Base-by-base conservation (phyloP, 1,140 invertebrate species). In the Stratiolaelaps scimitus region DNA sequence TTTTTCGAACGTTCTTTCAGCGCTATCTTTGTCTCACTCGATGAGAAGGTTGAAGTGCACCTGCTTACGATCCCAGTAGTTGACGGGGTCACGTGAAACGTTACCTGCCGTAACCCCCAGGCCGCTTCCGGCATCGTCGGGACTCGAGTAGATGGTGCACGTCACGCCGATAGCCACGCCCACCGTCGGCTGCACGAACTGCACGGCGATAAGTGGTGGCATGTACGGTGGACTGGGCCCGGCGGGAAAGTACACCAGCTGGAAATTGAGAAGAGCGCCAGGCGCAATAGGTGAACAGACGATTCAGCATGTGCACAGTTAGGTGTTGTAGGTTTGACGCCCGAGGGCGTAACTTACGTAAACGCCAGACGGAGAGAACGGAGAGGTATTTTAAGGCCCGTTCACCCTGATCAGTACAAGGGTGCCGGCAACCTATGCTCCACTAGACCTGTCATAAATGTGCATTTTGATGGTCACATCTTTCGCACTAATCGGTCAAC, bases 101-200 rank as follows among this genome's bases (percentile, higher is more conserved):
- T 69, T 68, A 26, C 67, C 64, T 34, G 7, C 1, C 30, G 65
- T 28, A 5, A 66, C 13, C 34, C 40, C 23, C 17, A 34, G 15
- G n/a, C n/a, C 19, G 15, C 20, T 13, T 30, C 20, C 46, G n/a
- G 17, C 64, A 23, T 67, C 71, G 71, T 43, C 66, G 68, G 13
- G 71, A 68, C 60, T 66, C 69, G 7, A 72, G n/a, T 60, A 17
- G 26, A 60, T 60, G 47, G 69, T 68, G 29, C 71, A 72, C 2
- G 68, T 70, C 30, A 72, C 60, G n/a, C 71, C 69, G 19, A 72
- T 70, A 7, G 60, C 69, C 4, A 71, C 67, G 28, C 69, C 67
- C 5, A 66, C 20, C 4, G 67, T 67, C 20, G 71, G 71, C 10
- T 70, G 66, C 28, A 56, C 47, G 48, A 70, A 70, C 26, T 65